Evolutionary conservation across 2,797 vertebrate species (phyloP), one percentile per base, ranked within the genome.

Genomic region (Sebastes flavidus): DNA sequence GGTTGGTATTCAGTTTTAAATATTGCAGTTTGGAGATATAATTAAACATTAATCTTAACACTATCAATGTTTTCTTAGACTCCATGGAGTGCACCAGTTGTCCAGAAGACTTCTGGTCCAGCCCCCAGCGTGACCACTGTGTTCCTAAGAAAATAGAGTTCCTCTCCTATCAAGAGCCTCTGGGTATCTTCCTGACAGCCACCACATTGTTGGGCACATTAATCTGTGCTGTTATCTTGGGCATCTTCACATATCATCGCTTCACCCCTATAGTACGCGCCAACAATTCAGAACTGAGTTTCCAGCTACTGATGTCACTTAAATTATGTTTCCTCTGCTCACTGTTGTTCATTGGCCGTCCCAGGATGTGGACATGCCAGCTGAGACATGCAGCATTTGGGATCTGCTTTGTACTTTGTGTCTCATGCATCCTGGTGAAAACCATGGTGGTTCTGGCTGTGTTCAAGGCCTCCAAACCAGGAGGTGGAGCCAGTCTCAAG

Each of bases 241-340:
- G 54, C 0, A 86, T 94, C 13, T 95, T 95, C 25, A 78, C 30
- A 3, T 25, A 75, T 79, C 78, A 93, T 69, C 85, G 63, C 13
- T 67, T 65, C 8, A 93, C 93, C 7, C 93, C 93, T 0, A 80
- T 93, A 24, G 92, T 93, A 6, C 84, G 91, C 0, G 94, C 94
- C 30, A 95, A 94, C 75, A 94, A 94, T 29, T 94, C 93, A 32
- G 94, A 94, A 72, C 81, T 95, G 7, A 94, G 92, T 61, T 94
- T 93, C 46, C 70, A 86, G 72, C 73, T 93, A 14, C 63, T 94
- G 29, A 9, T 90, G 16, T 93, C 92, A 63, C 89, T 94, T 3
- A 92, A 90, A n/a, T 49, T 92, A 4, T 92, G 92, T 77, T 93
- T 93, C 66, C 73, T 93, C 25, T 92, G 90, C 52, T 89, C 91